phyloP scores from a whole-genome alignment of 2,797 vertebrate species.

The Lindbergichthys nudifrons region DNA sequence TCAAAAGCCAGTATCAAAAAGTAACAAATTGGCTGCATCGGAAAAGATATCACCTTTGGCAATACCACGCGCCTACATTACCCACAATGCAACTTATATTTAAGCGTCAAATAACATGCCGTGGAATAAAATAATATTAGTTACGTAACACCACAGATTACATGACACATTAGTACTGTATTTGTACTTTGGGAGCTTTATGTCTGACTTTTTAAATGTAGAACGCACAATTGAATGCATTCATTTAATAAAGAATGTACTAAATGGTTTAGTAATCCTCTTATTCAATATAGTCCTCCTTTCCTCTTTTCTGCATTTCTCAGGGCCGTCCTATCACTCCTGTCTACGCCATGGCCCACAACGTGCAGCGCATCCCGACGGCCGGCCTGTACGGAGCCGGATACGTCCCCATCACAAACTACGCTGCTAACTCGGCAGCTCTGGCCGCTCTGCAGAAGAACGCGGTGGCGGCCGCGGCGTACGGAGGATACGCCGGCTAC shows the following conservation, averaged over 20 bases:
- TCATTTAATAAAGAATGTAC: not conserved
- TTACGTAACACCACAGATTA: not conserved
- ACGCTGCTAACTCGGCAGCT: conserved; percentile 87
- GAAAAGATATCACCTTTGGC: not conserved
- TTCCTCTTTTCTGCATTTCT: not conserved
- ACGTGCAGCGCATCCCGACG: conserved; percentile 91
- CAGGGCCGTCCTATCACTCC: conserved; percentile 98
- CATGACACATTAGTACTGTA: not conserved
- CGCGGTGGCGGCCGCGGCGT: conserved; percentile 84
- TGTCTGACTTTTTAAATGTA: not conserved
- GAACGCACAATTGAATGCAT: not conserved
- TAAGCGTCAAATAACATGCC: not conserved
- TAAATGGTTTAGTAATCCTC: not conserved
- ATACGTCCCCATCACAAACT: conserved; percentile 92
- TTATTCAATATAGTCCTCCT: conserved; percentile 1
- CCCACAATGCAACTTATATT: not conserved
- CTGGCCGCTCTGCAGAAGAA: conserved; percentile 98
- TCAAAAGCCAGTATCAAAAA: not conserved
- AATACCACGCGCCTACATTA: not conserved
- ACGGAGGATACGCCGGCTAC: conserved; percentile 91
- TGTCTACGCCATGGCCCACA: conserved; percentile 95
- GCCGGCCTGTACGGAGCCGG: conserved; percentile 92
- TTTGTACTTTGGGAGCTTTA: not conserved
- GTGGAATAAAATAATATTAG: not conserved
- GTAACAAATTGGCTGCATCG: not conserved